Conservation (phyloP, 2,888 invertebrate genomes). For the Theodoxus fluviatilis region DNA sequence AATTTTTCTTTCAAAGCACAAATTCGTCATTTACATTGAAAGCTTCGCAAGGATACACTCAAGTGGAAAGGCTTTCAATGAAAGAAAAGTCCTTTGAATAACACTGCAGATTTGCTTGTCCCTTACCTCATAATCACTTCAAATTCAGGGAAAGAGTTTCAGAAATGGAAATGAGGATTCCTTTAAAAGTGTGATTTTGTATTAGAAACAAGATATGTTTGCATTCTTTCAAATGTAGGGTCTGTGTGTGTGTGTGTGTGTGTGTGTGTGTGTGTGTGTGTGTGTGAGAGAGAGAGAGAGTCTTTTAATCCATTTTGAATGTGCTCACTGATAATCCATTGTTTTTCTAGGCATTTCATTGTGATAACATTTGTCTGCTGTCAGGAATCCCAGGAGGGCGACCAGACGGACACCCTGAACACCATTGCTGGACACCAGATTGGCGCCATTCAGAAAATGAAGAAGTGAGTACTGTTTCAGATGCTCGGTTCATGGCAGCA, state of each 20-base stretch:
- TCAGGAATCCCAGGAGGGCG: conserved; percentile 57
- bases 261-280: conserved; percentile 18
- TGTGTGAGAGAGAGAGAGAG: conserved; percentile 7
- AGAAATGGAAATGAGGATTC: too few relatives aligned
- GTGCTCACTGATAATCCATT: neutral
- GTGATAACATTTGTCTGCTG: conserved; percentile 22
- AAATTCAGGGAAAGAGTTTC: too few relatives aligned
- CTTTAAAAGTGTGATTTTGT: too few relatives aligned
- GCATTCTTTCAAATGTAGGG: neutral
- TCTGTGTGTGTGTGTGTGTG: conserved; percentile 12
- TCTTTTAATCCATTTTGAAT: neutral
- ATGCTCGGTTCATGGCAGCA: too few relatives aligned
- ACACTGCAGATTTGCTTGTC: too few relatives aligned
- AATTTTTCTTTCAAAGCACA: too few relatives aligned
- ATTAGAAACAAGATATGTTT: neutral
- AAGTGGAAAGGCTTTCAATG: too few relatives aligned
- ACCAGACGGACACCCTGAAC: conserved; percentile 54
- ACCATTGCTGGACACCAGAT: conserved; percentile 55
- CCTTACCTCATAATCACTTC: too few relatives aligned
- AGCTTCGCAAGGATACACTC: too few relatives aligned
- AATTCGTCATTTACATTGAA: too few relatives aligned
- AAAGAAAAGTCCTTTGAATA: too few relatives aligned
- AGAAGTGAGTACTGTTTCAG: conserved; percentile 54
- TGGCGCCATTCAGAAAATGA: conserved; percentile 46
- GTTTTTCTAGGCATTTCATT: neutral